Evolutionary conservation across 2,797 vertebrate species (phyloP).

Genomic region (Dendrocincla fuliginosa): DNA sequence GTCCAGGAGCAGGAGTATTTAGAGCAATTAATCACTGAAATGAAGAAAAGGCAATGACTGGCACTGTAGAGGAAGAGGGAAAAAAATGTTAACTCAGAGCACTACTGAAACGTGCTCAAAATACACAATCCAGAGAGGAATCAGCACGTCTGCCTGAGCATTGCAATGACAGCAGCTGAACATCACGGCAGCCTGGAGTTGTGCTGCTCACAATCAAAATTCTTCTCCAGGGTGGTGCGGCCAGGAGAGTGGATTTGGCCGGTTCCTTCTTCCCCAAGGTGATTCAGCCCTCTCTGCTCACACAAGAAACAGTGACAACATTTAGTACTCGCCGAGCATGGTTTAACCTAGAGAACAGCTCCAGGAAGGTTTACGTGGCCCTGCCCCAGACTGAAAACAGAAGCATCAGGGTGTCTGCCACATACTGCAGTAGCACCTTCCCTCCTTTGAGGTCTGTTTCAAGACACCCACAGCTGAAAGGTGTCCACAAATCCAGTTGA

Average conservation of each 20-base stretch:
- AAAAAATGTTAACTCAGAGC: slow-evolving; percentile 62
- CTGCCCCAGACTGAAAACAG: neutral
- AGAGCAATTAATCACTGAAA: slow-evolving; percentile 80
- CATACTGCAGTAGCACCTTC: neutral
- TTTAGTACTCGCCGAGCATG: neutral
- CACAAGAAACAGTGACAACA: neutral
- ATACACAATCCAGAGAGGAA: slow-evolving; percentile 45
- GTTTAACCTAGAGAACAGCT: neutral
- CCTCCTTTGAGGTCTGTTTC: neutral
- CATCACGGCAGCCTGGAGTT: neutral
- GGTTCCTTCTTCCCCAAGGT: neutral
- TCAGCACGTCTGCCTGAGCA: neutral
- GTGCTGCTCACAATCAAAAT: slow-evolving; percentile 17
- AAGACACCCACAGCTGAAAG: neutral
- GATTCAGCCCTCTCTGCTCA: neutral
- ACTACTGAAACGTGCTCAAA: slow-evolving; percentile 70
- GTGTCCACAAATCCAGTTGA: neutral
- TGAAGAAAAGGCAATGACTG: slow-evolving; percentile 72
- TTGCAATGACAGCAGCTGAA: neutral
- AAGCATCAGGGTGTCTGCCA: neutral
- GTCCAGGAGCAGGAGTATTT: slow-evolving; percentile 69
- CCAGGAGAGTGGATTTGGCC: neutral
- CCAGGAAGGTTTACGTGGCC: neutral
- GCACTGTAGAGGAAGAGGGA: slow-evolving; percentile 56
- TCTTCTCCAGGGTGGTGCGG: neutral